Conservation (phyloP, 1,140 invertebrate species). For the Mylabris phalerata region DNA sequence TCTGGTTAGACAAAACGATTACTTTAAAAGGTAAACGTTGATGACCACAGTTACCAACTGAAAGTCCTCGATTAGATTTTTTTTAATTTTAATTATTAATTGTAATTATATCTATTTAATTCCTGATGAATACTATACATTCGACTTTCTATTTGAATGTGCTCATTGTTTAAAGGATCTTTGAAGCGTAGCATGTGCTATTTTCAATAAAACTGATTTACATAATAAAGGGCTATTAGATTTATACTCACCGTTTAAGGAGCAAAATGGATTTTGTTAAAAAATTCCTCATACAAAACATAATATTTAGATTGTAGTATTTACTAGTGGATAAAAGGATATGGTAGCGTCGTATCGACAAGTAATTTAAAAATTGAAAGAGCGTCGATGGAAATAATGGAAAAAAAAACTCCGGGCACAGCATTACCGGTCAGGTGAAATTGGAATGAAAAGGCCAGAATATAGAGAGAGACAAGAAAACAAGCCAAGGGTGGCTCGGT, state of each 20-base stretch:
- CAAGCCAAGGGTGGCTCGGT: slow-evolving; percentile 24
- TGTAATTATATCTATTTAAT: no score
- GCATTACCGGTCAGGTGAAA: slow-evolving; percentile 20
- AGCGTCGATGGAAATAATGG: neutral
- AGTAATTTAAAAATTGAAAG: slow-evolving; percentile 1
- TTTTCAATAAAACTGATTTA: no score
- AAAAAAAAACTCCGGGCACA: neutral
- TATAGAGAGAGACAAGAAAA: slow-evolving; percentile 29
- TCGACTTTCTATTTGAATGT: slow-evolving; percentile 1
- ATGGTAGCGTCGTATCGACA: neutral
- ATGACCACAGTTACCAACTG: neutral
- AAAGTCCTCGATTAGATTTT: neutral
- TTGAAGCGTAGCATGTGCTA: no score
- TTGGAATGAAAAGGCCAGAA: slow-evolving; percentile 21
- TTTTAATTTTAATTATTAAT: neutral
- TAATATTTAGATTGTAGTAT: no score
- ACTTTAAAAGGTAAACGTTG: neutral
- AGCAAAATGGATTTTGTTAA: neutral
- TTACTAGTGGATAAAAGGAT: no score
- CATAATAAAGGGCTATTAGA: no score
- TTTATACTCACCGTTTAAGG: no score
- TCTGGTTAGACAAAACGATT: no score
- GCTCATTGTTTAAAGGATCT: neutral
- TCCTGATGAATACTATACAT: neutral
- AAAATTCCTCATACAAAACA: slow-evolving; percentile 1